phyloP scores from a whole-genome alignment of 2,888 invertebrate species.

The Macrosiphum euphorbiae region DNA sequence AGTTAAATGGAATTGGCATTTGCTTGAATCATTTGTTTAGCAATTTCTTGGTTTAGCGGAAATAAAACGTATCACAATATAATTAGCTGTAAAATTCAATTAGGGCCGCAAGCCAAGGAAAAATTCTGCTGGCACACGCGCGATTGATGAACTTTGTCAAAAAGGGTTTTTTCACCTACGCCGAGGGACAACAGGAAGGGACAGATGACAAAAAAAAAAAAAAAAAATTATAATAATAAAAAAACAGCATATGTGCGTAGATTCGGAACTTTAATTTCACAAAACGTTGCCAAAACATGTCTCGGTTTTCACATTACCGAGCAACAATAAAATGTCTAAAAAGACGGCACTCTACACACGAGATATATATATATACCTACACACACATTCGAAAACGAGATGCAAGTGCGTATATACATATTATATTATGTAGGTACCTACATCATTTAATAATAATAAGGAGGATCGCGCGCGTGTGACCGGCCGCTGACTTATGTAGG shows the following conservation, averaged over 20 bases:
- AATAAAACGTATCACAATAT: slow-evolving; percentile 65
- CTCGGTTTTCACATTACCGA: neutral
- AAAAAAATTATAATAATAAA: neutral
- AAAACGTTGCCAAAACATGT: slow-evolving; percentile 58
- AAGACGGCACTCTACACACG: too few relatives aligned
- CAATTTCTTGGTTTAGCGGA: slow-evolving; percentile 39
- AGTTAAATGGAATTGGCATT: slow-evolving; percentile 37
- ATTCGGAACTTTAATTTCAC: slow-evolving; percentile 38
- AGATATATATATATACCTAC: neutral
- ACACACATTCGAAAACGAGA: neutral
- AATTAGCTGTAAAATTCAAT: slow-evolving; percentile 7
- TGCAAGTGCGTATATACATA: neutral
- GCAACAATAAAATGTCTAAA: slow-evolving; percentile 34
- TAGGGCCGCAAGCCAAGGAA: slow-evolving; percentile 38
- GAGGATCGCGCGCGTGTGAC: slow-evolving; percentile 5
- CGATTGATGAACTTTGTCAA: slow-evolving; percentile 39
- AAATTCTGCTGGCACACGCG: slow-evolving; percentile 34
- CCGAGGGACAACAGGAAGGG: neutral
- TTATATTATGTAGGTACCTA: too few relatives aligned
- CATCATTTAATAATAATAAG: neutral
- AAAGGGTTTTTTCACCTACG: slow-evolving; percentile 59
- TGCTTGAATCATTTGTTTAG: slow-evolving; percentile 35
- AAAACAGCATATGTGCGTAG: neutral
- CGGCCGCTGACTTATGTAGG: slow-evolving; percentile 37
- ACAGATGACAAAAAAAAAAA: neutral